Conservation (phyloP, 2,797 vertebrate species). For the Acanthiza pusilla region DNA sequence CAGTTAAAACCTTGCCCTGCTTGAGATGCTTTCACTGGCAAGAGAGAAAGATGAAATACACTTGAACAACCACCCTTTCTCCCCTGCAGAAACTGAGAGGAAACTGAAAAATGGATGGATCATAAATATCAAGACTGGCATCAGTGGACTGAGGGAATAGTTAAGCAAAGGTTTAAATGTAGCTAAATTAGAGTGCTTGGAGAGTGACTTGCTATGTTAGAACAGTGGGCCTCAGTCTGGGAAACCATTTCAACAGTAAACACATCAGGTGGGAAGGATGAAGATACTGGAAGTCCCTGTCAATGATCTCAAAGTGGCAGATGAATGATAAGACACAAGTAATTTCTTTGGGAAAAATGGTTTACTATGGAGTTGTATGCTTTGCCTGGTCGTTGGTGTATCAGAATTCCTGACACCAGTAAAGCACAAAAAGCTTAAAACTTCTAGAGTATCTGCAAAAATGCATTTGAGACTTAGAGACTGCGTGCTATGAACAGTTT, state of each 20-base stretch:
- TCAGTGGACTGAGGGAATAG: background rate
- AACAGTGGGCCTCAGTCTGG: background rate
- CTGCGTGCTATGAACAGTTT: conserved; percentile 18
- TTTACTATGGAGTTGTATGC: background rate
- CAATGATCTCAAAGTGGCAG: background rate
- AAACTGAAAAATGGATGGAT: background rate
- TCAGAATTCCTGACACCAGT: background rate
- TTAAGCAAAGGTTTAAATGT: background rate
- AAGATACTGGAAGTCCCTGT: background rate
- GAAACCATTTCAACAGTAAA: background rate
- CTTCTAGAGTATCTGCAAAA: background rate
- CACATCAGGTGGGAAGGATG: background rate
- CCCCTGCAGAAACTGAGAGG: background rate
- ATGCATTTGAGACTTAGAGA: background rate
- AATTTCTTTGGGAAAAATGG: background rate
- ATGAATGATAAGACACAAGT: background rate
- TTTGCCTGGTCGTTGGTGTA: background rate
- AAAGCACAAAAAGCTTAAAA: background rate
- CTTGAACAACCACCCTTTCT: background rate
- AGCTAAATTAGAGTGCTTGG: background rate
- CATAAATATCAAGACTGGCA: background rate
- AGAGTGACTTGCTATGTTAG: background rate
- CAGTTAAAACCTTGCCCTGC: background rate
- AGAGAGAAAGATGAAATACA: background rate
- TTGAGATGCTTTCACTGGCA: background rate